A percentile compares a stretch with the other conserved stretches of the same genome.
Conservation (phyloP, 2,888 invertebrate species). For the Eupithecia inturbata region DNA sequence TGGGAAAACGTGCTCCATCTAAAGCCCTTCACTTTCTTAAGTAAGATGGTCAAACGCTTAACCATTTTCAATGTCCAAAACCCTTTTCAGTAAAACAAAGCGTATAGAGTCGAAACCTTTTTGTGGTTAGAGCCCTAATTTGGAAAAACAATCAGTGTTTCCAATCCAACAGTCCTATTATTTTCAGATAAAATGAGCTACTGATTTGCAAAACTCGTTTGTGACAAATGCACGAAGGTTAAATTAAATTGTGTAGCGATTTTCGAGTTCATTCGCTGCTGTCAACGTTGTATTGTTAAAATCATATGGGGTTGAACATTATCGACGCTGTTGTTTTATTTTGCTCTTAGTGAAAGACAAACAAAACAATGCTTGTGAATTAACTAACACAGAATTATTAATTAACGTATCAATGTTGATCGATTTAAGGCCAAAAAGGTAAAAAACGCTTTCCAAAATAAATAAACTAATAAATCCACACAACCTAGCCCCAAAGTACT, state of each 20-base stretch:
- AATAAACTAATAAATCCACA: no score
- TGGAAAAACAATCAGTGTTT: slow-evolving; percentile 35
- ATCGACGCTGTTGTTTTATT: slow-evolving; percentile 11
- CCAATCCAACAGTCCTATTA: slow-evolving; percentile 40
- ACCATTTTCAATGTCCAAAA: not conserved
- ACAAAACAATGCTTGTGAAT: not conserved
- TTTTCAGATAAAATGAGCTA: slow-evolving; percentile 48
- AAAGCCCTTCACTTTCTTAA: no score
- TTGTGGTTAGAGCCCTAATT: slow-evolving; percentile 30
- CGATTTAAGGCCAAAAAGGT: not conserved
- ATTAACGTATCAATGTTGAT: not conserved
- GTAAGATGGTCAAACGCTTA: not conserved
- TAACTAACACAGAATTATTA: not conserved
- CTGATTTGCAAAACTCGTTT: slow-evolving; percentile 34
- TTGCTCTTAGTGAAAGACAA: not conserved
- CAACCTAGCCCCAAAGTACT: no score
- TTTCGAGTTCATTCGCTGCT: slow-evolving; percentile 48
- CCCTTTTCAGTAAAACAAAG: not conserved
- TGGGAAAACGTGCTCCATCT: no score
- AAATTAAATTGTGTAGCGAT: slow-evolving; percentile 54
- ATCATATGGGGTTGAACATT: slow-evolving; percentile 25
- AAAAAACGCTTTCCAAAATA: not conserved
- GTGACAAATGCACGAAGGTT: slow-evolving; percentile 54
- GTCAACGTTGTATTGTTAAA: slow-evolving; percentile 42
- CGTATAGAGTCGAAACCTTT: not conserved